Evolutionary conservation across 1,140 invertebrate species (phyloP).

Genomic region (Leptestheria dahalacensis): DNA sequence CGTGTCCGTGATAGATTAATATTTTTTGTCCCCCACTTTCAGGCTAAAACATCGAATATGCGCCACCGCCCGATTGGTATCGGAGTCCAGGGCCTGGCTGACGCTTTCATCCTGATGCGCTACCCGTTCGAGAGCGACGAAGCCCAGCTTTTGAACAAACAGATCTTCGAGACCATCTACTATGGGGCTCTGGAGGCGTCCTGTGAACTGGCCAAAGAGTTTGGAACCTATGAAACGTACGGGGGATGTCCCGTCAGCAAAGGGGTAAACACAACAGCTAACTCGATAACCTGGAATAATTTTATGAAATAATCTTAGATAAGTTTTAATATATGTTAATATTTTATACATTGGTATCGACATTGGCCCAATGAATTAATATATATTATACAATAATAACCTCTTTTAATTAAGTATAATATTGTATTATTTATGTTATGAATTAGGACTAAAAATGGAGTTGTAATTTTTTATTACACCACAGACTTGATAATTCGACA

Average conservation of each 20-base stretch:
- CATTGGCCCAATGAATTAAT: too few species aligned
- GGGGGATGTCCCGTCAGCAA: slow-evolving; percentile 80
- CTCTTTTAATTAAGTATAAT: too few species aligned
- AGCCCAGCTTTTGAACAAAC: slow-evolving; percentile 74
- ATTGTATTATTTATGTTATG: too few species aligned
- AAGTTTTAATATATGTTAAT: too few species aligned
- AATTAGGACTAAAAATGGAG: too few species aligned
- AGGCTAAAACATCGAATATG: slow-evolving; percentile 67
- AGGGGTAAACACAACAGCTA: slow-evolving; percentile 48
- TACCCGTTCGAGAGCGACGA: slow-evolving; percentile 78
- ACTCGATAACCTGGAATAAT: too few species aligned
- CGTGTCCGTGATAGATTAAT: too few species aligned
- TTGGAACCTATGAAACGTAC: slow-evolving; percentile 83
- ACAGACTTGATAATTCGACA: too few species aligned
- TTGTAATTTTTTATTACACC: too few species aligned
- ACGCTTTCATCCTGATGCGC: slow-evolving; percentile 89
- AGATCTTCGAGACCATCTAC: slow-evolving; percentile 98
- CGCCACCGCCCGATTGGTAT: slow-evolving; percentile 89
- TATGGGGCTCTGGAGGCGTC: slow-evolving; percentile 92
- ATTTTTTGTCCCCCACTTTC: slow-evolving; percentile 18
- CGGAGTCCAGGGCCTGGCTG: slow-evolving; percentile 91
- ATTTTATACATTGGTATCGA: too few species aligned
- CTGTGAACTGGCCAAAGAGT: slow-evolving; percentile 78
- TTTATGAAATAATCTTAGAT: too few species aligned
- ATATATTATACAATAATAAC: too few species aligned